These are phyloP conservation scores for Podargus strigoides DNA, from an alignment of 2,797 vertebrate species.

Conservation along the genomic window DNA sequence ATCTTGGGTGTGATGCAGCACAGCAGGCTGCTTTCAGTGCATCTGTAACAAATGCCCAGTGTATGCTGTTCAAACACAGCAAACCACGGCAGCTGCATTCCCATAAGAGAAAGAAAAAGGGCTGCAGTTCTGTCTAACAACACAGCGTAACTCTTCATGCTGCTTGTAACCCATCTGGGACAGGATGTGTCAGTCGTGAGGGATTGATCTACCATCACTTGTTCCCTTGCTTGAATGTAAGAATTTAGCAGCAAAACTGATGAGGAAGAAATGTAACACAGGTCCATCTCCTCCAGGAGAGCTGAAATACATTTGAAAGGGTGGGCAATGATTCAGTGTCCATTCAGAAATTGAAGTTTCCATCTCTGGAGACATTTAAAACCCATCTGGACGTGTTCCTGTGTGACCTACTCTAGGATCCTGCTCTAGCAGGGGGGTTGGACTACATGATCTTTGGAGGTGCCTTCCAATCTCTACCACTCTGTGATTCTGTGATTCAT, in stretches of 20 bases:
- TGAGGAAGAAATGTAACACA: not conserved
- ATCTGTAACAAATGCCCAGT: not conserved
- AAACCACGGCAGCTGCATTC: not conserved
- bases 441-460: too few species aligned
- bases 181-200: fast-evolving
- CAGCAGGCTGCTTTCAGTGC: not conserved
- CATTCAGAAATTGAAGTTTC: not conserved
- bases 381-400: too few species aligned
- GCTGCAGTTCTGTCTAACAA: not conserved
- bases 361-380: too few species aligned
- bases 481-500: too few species aligned
- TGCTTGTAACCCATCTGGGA: not conserved
- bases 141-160: not conserved
- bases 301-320: not conserved
- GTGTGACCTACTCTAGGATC: too few species aligned
- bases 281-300: not conserved
- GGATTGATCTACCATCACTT: not conserved
- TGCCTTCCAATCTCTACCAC: too few species aligned
- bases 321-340: not conserved
- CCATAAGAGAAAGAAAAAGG: not conserved
- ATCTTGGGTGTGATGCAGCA: not conserved
- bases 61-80: not conserved
- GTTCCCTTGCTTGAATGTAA: not conserved
- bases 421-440: too few species aligned
- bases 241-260: not conserved